Conservation (phyloP, 2,888 invertebrate genomes). For the Terebella lapidaria region DNA sequence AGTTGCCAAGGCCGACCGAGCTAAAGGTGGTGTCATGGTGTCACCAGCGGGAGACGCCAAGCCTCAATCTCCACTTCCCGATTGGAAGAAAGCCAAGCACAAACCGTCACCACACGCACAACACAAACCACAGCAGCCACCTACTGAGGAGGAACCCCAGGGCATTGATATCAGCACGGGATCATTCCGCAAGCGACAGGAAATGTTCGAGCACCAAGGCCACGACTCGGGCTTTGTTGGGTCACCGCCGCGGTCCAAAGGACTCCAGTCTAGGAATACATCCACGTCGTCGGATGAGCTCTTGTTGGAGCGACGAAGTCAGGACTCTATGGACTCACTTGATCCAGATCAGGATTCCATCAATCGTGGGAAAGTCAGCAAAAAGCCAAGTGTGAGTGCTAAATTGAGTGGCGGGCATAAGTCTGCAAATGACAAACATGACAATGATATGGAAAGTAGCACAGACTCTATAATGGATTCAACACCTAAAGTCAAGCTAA, state of each 20-base stretch:
- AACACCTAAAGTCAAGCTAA: slow-evolving; percentile 3
- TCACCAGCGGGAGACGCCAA: too few relatives aligned
- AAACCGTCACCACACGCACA: slow-evolving; percentile 17
- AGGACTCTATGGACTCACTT: not conserved
- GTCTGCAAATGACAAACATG: not conserved
- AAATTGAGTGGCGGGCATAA: not conserved
- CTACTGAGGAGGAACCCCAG: not conserved
- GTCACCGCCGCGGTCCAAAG: not conserved
- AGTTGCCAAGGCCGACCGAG: not conserved
- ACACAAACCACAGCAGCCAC: slow-evolving; percentile 1
- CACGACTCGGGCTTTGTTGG: not conserved
- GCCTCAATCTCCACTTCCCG: slow-evolving; percentile 9
- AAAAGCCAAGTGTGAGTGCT: not conserved
- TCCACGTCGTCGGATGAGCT: not conserved
- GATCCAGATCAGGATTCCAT: not conserved
- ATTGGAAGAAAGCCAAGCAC: slow-evolving; percentile 16
- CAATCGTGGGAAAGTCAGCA: not conserved
- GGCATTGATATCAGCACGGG: not conserved
- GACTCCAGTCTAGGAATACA: not conserved
- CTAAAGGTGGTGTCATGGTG: not conserved
- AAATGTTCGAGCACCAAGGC: not conserved
- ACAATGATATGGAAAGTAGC: not conserved
- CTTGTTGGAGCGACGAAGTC: not conserved
- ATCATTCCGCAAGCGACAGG: not conserved
- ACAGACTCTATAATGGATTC: slow-evolving; percentile 13